Conservation (phyloP, 2,113 vertebrate genomes). For the Phasianus colchicus region DNA sequence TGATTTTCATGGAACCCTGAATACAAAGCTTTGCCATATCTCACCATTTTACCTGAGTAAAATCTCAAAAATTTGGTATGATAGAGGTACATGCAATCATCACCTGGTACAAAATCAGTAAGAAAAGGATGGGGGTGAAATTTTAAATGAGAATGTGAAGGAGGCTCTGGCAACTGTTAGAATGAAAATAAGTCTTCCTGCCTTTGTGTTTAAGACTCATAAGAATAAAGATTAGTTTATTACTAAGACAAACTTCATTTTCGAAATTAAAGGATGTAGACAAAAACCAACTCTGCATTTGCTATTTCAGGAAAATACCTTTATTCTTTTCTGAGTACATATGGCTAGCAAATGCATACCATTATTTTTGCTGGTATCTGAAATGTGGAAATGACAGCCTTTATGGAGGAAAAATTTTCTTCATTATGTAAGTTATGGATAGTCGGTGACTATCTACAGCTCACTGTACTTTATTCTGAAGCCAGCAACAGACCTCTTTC, state of each 20-base stretch:
- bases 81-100: neutral
- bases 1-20: neutral
- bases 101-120: neutral
- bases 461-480: constrained; percentile 20
- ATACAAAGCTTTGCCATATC: neutral
- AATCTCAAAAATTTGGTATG: neutral
- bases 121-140: neutral
- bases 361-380: constrained; percentile 45
- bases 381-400: constrained; percentile 16
- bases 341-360: constrained; percentile 45
- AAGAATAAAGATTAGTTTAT: neutral
- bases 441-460: constrained; percentile 7
- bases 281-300: neutral
- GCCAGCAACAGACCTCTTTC: constrained; percentile 1
- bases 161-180: neutral
- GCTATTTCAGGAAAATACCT: neutral
- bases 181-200: neutral
- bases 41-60: neutral
- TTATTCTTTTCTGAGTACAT: constrained; percentile 3
- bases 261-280: neutral
- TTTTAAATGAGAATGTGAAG: neutral
- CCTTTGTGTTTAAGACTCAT: neutral
- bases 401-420: constrained; percentile 5
- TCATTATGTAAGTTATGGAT: neutral
- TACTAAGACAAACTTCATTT: neutral